Conservation (phyloP, 2,113 vertebrate species). For the Malurus elegans region DNA sequence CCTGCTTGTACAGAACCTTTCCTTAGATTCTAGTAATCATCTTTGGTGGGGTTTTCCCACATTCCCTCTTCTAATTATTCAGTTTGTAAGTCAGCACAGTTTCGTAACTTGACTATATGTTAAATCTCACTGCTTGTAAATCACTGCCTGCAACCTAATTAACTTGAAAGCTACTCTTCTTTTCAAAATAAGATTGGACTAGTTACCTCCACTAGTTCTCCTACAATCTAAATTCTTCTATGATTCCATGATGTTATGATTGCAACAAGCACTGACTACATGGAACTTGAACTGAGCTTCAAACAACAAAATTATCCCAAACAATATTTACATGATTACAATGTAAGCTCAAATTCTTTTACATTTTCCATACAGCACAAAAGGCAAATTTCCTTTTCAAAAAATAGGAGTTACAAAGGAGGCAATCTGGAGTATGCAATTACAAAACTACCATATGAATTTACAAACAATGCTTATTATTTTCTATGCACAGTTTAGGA, state of each 20-base stretch:
- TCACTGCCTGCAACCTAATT: background rate
- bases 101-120: background rate
- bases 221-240: background rate
- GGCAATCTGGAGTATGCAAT: background rate
- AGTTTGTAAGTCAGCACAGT: background rate
- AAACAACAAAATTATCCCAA: background rate
- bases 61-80: background rate
- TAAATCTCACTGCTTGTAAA: background rate
- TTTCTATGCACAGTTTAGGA: background rate
- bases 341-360: background rate
- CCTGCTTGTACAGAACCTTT: background rate
- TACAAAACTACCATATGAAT: background rate
- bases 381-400: background rate
- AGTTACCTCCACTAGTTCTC: background rate
- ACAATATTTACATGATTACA: background rate
- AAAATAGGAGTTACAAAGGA: background rate
- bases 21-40: background rate
- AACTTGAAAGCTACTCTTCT: background rate
- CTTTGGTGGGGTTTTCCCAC: fast-evolving
- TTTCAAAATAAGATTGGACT: background rate
- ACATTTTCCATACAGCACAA: background rate
- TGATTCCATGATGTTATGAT: background rate
- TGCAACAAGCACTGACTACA: background rate
- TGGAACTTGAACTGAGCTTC: background rate
- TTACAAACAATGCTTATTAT: background rate